phyloP scores from a whole-genome alignment of 1,140 invertebrate genomes.

The Littorina saxatilis region DNA sequence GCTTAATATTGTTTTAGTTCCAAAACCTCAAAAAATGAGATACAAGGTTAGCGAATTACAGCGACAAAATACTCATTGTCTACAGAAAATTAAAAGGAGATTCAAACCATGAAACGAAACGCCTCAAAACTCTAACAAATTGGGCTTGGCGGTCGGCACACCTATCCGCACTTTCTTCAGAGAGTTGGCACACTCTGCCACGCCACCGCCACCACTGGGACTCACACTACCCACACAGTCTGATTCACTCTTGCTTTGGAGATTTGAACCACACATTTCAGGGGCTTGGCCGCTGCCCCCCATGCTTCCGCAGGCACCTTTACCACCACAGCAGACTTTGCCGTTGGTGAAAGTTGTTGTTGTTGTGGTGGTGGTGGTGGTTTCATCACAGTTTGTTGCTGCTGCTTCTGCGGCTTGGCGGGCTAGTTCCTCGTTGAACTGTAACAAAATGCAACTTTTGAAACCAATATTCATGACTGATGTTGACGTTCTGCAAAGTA shows the following conservation, averaged over 20 bases:
- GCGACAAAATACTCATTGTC: no score
- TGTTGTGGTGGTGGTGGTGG: conserved; percentile 5
- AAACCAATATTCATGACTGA: background rate
- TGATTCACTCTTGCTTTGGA: background rate
- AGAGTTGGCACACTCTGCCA: background rate
- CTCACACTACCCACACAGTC: background rate
- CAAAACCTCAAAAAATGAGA: no score
- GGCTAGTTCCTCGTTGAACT: conserved; percentile 43
- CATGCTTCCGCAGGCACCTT: background rate
- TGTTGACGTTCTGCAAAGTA: background rate
- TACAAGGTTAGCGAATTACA: no score
- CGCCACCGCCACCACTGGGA: background rate
- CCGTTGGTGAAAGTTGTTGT: background rate
- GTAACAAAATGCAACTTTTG: conserved; percentile 12
- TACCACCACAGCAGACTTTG: background rate
- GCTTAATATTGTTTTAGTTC: no score
- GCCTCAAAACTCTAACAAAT: conserved; percentile 19
- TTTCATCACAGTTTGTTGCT: background rate
- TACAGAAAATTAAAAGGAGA: no score
- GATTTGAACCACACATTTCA: background rate
- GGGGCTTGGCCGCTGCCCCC: background rate
- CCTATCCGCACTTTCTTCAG: conserved; percentile 19
- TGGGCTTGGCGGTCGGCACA: conserved; percentile 14
- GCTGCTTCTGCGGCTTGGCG: conserved; percentile 11
- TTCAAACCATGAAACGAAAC: background rate